Percentiles rank a stretch among this genome's conserved stretches.
Conservation (phyloP, 2,797 vertebrate species). For the Coregonus ussuriensis region DNA sequence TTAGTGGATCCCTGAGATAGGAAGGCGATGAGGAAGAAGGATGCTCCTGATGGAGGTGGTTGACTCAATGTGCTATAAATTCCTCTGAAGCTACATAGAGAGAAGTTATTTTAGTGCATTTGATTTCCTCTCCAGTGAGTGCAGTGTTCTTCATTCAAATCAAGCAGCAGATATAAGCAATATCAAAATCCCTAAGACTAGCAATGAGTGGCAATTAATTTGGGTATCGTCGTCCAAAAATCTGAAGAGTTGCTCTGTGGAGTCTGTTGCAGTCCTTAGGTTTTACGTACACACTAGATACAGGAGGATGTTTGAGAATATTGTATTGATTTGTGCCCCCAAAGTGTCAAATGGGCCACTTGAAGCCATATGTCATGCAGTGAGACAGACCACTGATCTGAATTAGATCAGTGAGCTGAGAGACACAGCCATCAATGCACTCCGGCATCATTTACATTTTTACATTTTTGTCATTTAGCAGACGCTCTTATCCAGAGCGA, state of each 20-base stretch:
- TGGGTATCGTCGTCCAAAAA: background rate
- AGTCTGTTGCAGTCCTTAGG: background rate
- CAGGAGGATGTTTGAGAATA: background rate
- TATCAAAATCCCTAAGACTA: background rate
- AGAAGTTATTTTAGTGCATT: conserved; percentile 14
- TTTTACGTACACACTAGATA: conserved; percentile 1
- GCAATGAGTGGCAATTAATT: background rate
- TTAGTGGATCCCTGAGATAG: conserved; percentile 9
- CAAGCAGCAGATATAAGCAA: background rate
- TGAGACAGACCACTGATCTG: background rate
- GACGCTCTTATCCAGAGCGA: too few species aligned
- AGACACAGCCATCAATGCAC: background rate
- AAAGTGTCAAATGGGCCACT: conserved; percentile 1
- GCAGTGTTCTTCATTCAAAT: background rate
- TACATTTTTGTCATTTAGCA: too few species aligned
- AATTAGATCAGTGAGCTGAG: background rate
- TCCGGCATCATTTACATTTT: too few species aligned
- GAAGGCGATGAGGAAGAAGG: background rate
- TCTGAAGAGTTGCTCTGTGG: background rate
- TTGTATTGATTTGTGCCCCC: background rate
- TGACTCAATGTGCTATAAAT: conserved; percentile 5
- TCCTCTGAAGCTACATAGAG: background rate
- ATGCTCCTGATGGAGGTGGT: background rate
- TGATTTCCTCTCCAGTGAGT: conserved; percentile 3
- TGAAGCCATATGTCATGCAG: background rate